Percentiles rank a stretch among this genome's conserved stretches.
Evolutionary conservation across 92 coral and sea anemone genomes (phyloP).

Genomic region (Epizoanthus stellaris): DNA sequence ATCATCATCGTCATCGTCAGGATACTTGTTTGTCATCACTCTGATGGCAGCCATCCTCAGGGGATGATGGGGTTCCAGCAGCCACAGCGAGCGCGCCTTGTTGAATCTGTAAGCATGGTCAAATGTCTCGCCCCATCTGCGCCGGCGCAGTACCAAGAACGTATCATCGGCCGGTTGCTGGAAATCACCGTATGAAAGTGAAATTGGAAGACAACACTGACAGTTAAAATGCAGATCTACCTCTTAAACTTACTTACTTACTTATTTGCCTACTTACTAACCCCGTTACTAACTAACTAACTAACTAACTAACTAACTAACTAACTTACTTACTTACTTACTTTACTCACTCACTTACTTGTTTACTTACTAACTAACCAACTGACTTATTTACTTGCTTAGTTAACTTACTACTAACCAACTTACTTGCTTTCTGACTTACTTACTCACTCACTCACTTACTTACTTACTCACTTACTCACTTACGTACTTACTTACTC

Average conservation of each 20-base stretch:
- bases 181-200: background rate
- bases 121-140: conserved; percentile 59
- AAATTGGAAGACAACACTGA: too few species aligned
- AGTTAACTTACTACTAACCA: background rate
- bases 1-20: conserved; percentile 38
- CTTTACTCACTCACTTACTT: background rate
- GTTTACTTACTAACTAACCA: background rate
- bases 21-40: conserved; percentile 86
- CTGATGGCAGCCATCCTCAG: conserved; percentile 72
- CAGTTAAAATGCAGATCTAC: background rate
- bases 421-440: background rate
- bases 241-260: background rate
- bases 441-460: background rate
- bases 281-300: too few species aligned
- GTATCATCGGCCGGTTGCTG: conserved; percentile 80
- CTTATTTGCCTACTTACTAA: background rate
- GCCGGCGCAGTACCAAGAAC: conserved; percentile 79
- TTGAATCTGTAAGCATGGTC: conserved; percentile 91
- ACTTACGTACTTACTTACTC: background rate
- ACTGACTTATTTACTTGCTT: background rate
- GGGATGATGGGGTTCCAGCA: conserved; percentile 83
- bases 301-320: background rate
- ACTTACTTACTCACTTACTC: background rate
- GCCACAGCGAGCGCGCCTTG: conserved; percentile 72
- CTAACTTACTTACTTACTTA: background rate